These are phyloP conservation scores for Catharus bicknelli DNA, from an alignment of 2,113 vertebrate species.

Conservation along the genomic window DNA sequence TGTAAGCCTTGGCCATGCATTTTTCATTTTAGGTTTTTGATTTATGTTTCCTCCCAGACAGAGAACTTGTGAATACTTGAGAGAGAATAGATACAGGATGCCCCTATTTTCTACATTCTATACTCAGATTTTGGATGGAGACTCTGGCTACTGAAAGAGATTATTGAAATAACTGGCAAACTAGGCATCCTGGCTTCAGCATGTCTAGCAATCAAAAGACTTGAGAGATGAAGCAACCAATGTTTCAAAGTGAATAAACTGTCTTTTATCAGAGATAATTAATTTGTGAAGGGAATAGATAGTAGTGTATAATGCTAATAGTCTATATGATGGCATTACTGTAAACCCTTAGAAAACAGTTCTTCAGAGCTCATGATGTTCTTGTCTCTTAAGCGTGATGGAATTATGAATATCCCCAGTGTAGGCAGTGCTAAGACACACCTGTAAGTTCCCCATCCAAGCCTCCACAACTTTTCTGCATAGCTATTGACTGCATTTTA, in stretches of 20 bases:
- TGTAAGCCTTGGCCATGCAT: neutral
- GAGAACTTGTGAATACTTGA: neutral
- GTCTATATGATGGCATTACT: neutral
- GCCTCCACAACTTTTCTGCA: neutral
- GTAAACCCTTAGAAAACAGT: neutral
- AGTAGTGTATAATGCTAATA: neutral
- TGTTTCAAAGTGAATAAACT: neutral
- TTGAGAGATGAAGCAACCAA: neutral
- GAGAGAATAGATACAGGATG: neutral
- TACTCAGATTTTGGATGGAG: neutral
- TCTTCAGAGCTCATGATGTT: neutral
- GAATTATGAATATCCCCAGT: neutral
- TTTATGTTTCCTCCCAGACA: neutral
- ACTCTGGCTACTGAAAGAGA: neutral
- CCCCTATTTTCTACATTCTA: neutral
- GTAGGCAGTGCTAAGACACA: neutral
- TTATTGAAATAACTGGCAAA: neutral
- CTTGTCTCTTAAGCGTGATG: neutral
- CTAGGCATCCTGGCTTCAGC: neutral
- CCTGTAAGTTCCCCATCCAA: neutral
- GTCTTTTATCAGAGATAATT: neutral
- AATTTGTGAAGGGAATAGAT: neutral
- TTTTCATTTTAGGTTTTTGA: neutral
- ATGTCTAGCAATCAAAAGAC: neutral
- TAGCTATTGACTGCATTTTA: neutral